Base-by-base conservation (phyloP, 30 jellyfish, hydroid and myxozoan species). In the Cassiopea xamachana region DNA sequence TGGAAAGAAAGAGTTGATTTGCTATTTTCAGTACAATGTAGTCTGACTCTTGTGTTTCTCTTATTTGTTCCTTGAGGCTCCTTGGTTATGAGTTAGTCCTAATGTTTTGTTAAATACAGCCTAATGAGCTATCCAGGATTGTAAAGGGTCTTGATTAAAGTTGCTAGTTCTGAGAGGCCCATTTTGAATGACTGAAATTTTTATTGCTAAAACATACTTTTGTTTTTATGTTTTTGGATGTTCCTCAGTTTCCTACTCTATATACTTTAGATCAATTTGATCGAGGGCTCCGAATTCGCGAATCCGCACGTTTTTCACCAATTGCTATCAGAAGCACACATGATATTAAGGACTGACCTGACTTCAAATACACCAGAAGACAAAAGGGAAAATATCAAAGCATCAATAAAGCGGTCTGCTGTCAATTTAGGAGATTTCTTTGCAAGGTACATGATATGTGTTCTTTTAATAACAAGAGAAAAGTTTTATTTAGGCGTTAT, bases 251-350 rank as follows among this genome's bases (percentile, higher is more conserved):
- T 64, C 74, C 0, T 64, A 0, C 15, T 64, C 74, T 64, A 5
- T 9, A 14, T 5, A 64, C 74, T 82, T 27, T 61, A 91, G 97
- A 79, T 84, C 48, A 83, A 70, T 19, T 81, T 96, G 43, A 96
- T 96, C 69, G 91, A 96, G 48, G 99, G 98, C 14, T 92, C 96
- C 44, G 98, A 96, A 81, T 96, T 96, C 69, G 92, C 97, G 16
- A 96, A 91, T 74, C 99, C 99, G 46, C 50, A 80, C 49, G 96
- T 96, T 43, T 96, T 92, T 70, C 89, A 88, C 85, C 99, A 90
- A 60, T 91, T 96, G 17, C 77, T 91, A 45, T 72, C 97, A 19
- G 99, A 96, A 76, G 96, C 98, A 10, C 98, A 90, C 60, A 10
- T 96, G 76, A 68, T 92, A 18, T 69, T 89, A 60, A 91, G 97